A percentile compares a stretch with the other conserved stretches of the same genome.
These are phyloP conservation scores for Tragelaphus scriptus DNA, from an alignment of 2,113 vertebrate genomes.

Conservation along the genomic window DNA sequence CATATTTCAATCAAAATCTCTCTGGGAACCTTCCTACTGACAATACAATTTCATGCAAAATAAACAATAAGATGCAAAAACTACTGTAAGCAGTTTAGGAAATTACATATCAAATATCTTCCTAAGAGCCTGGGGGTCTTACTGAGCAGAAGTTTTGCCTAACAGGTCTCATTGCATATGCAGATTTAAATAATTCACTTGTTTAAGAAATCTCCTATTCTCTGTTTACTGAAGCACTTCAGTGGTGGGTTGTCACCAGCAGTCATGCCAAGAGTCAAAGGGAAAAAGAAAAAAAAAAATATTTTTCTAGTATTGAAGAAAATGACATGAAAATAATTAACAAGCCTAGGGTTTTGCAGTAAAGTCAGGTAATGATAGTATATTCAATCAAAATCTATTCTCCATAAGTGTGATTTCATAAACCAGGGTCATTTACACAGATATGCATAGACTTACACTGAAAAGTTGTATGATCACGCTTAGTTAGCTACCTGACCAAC, in stretches of 20 bases:
- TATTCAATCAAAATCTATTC: conserved; percentile 17
- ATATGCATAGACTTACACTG: not conserved
- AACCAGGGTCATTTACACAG: not conserved
- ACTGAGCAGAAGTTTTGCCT: conserved; percentile 73
- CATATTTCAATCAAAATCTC: conserved; percentile 71
- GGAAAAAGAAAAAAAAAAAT: not conserved
- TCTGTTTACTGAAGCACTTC: conserved; percentile 74
- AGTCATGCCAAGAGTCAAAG: conserved; percentile 64
- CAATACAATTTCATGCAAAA: conserved; percentile 75
- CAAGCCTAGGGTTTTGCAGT: not conserved
- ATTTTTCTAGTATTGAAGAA: conserved; percentile 42
- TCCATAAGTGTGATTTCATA: not conserved
- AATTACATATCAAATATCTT: conserved; percentile 78
- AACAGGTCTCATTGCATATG: conserved; percentile 74
- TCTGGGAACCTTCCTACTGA: conserved; percentile 69
- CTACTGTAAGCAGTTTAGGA: conserved; percentile 74
- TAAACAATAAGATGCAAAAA: conserved; percentile 77
- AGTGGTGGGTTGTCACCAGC: conserved; percentile 48
- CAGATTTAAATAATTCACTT: conserved; percentile 82
- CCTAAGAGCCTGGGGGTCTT: conserved; percentile 65
- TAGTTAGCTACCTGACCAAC: not conserved
- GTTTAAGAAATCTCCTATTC: conserved; percentile 74
- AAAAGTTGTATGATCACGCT: not conserved
- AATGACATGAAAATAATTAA: conserved; percentile 63
- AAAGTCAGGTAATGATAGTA: conserved; percentile 33